Conservation (phyloP, 2,797 vertebrate genomes). For the Etheostoma nigrum region DNA sequence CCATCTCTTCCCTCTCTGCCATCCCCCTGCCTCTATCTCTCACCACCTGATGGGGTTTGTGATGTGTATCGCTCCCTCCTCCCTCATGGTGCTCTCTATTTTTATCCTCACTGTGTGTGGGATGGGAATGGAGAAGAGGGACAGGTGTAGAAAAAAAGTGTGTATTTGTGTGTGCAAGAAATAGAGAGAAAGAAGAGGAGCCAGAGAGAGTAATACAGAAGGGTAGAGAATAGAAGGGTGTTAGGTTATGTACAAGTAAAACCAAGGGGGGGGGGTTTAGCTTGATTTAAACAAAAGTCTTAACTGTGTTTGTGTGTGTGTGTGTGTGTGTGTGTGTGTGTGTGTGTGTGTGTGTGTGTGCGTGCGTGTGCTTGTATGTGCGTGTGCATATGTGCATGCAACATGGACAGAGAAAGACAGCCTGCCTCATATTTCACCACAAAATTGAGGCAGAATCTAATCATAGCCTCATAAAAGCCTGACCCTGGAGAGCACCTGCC, state of each 20-base stretch:
- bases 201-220: constrained; percentile 25
- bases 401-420: constrained; percentile 66
- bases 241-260: constrained; percentile 54
- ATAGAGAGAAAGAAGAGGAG: constrained; percentile 36
- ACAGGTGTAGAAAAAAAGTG: constrained; percentile 77
- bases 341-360: constrained; percentile 31
- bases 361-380: constrained; percentile 15
- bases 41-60: constrained; percentile 80
- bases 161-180: constrained; percentile 16
- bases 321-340: constrained; percentile 3
- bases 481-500: constrained; percentile 75
- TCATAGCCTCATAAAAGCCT: constrained; percentile 80
- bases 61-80: constrained; percentile 77
- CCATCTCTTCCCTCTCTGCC: constrained; percentile 61
- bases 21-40: constrained; percentile 72
- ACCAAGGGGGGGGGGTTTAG: constrained; percentile 40
- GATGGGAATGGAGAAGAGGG: constrained; percentile 73
- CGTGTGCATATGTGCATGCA: constrained; percentile 62
- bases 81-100: constrained; percentile 76
- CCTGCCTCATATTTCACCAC: constrained; percentile 80
- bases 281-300: constrained; percentile 62
- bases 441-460: constrained; percentile 82
- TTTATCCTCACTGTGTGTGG: constrained; percentile 81
- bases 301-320: constrained; percentile 18
- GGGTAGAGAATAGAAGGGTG: constrained; percentile 34